These are phyloP conservation scores for Saguinus imperator DNA, from an alignment of 2,113 vertebrate species.

Conservation along the genomic window DNA sequence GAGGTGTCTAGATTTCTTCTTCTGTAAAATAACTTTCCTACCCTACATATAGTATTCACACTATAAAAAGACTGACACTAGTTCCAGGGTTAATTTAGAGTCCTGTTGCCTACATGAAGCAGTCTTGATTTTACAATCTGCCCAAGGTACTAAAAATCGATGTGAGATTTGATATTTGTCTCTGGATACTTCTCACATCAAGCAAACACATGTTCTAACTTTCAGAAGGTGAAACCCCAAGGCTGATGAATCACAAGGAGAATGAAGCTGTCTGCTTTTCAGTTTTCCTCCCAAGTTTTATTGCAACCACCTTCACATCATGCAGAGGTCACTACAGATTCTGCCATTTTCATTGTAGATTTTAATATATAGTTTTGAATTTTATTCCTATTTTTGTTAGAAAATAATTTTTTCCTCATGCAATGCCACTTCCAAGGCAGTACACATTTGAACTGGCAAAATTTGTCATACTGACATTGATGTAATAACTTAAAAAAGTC, in stretches of 20 bases:
- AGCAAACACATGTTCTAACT: neutral
- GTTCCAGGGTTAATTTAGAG: too few species aligned
- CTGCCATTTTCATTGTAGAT: neutral
- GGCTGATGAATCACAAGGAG: neutral
- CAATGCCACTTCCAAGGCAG: neutral
- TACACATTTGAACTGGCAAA: neutral
- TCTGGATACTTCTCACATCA: neutral
- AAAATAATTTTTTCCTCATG: neutral
- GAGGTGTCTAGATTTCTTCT: neutral
- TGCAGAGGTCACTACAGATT: neutral
- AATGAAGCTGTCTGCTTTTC: neutral
- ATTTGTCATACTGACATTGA: neutral
- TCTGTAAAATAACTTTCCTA: neutral
- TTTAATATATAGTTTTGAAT: neutral
- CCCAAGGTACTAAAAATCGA: neutral
- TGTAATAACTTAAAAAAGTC: neutral
- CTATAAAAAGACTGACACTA: neutral
- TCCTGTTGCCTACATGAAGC: neutral
- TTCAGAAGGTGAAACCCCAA: neutral
- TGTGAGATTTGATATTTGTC: neutral
- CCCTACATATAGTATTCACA: neutral
- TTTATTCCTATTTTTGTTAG: neutral
- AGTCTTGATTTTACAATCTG: neutral
- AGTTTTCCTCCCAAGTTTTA: neutral
- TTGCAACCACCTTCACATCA: too few species aligned